Percentiles rank a stretch among this genome's conserved stretches.
Conservation (phyloP, 2,797 vertebrate species). For the Tauraco hartlaubi region DNA sequence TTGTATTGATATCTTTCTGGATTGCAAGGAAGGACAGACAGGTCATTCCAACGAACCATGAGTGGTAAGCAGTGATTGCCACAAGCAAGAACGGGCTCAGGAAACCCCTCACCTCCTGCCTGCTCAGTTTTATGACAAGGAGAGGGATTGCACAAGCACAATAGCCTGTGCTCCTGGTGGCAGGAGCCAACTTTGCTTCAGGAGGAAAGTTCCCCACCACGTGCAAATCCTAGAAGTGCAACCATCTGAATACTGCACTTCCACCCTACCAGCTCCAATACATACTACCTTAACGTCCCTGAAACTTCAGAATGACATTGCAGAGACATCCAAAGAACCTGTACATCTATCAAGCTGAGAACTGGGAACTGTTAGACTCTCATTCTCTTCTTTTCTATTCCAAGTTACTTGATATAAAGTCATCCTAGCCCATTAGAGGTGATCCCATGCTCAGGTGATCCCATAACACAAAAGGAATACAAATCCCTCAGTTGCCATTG, state of each 20-base stretch:
- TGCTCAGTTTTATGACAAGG: neutral
- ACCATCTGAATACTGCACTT: neutral
- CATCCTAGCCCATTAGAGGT: neutral
- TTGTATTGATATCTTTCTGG: neutral
- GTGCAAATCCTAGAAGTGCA: neutral
- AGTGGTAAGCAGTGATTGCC: neutral
- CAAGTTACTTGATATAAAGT: neutral
- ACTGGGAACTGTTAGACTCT: neutral
- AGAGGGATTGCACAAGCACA: neutral
- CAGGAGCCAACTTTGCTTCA: neutral
- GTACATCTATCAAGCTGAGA: neutral
- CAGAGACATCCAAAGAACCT: neutral
- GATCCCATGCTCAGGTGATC: neutral
- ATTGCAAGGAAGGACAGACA: neutral
- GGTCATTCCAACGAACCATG: neutral
- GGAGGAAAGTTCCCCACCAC: neutral
- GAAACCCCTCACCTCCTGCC: neutral
- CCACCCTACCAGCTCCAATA: neutral
- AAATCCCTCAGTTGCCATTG: neutral
- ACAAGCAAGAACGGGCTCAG: neutral
- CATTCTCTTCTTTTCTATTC: neutral
- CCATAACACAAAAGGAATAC: too few relatives aligned
- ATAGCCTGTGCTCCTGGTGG: neutral
- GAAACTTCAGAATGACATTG: neutral
- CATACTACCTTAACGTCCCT: accelerated